These are phyloP conservation scores for Furcifer pardalis DNA, from an alignment of 2,797 vertebrate genomes.

Conservation along the genomic window DNA sequence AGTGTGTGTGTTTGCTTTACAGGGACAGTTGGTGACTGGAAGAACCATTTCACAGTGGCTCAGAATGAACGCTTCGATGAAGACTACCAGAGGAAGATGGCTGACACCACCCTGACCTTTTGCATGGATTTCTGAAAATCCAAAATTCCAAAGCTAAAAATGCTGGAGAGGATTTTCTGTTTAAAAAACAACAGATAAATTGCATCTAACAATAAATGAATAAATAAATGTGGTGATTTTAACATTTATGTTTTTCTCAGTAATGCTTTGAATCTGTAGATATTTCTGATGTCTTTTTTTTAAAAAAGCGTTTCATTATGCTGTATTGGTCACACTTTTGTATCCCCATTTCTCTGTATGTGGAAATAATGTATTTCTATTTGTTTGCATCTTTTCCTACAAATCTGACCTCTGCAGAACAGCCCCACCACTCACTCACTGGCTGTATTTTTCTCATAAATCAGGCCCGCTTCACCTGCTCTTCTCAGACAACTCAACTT, in stretches of 20 bases:
- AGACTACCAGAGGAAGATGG: constrained; percentile 63
- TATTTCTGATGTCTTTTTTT: not conserved
- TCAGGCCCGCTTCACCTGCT: no score
- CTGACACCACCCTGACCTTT: constrained; percentile 47
- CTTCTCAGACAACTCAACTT: no score
- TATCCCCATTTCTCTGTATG: not conserved
- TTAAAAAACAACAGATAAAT: not conserved
- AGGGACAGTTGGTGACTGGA: constrained; percentile 71
- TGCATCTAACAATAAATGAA: no score
- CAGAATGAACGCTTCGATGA: constrained; percentile 67
- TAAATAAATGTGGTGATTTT: not conserved
- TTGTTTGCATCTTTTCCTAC: not conserved
- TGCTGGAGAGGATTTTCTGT: not conserved
- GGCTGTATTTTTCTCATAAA: no score
- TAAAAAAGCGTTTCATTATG: not conserved
- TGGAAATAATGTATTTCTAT: not conserved
- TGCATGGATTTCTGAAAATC: constrained; percentile 26
- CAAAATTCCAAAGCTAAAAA: not conserved
- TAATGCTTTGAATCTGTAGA: not conserved
- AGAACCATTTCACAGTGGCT: constrained; percentile 67
- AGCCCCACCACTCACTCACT: no score
- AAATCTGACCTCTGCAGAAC: not conserved
- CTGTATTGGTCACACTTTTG: not conserved
- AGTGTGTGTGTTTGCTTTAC: constrained; percentile 14
- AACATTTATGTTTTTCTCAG: not conserved